phyloP scores from a whole-genome alignment of 2,113 vertebrate species.

The Sitta europaea region DNA sequence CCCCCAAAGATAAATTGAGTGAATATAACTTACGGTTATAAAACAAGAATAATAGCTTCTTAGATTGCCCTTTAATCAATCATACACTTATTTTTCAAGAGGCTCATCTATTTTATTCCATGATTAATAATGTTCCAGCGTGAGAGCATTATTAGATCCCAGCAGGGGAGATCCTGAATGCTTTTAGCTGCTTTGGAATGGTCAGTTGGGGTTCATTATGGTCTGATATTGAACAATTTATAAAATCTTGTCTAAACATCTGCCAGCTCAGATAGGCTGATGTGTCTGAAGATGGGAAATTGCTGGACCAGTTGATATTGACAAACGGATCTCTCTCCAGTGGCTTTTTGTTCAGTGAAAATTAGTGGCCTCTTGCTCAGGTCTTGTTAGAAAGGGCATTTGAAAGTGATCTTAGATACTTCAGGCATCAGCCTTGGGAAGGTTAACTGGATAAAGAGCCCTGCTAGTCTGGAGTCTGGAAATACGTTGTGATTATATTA shows the following conservation, averaged over 20 bases:
- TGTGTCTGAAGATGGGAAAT: slow-evolving; percentile 84
- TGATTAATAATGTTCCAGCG: slow-evolving; percentile 90
- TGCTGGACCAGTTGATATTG: slow-evolving; percentile 85
- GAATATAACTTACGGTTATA: slow-evolving; percentile 84
- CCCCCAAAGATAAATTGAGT: slow-evolving; percentile 81
- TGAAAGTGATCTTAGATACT: slow-evolving; percentile 80
- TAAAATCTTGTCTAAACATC: slow-evolving; percentile 99
- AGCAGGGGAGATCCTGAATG: slow-evolving; percentile 84
- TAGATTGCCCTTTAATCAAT: slow-evolving; percentile 92
- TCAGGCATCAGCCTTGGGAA: slow-evolving; percentile 66
- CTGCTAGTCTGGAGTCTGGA: background rate
- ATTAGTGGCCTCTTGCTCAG: slow-evolving; percentile 81
- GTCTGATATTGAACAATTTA: slow-evolving; percentile 95
- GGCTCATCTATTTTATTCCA: slow-evolving; percentile 88
- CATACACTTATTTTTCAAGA: slow-evolving; percentile 88
- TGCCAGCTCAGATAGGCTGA: slow-evolving; percentile 90
- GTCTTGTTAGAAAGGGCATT: slow-evolving; percentile 83
- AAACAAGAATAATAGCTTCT: slow-evolving; percentile 87
- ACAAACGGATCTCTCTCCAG: slow-evolving; percentile 83
- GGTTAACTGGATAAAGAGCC: slow-evolving; percentile 64
- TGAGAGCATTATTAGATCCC: slow-evolving; percentile 89
- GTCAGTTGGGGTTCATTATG: slow-evolving; percentile 97
- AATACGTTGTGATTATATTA: background rate
- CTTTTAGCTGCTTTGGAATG: slow-evolving; percentile 88
- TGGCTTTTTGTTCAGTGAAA: slow-evolving; percentile 80